Percentiles rank a stretch among this genome's conserved stretches.
These are phyloP conservation scores for Sylvia atricapilla DNA, from an alignment of 2,113 vertebrate species.

Conservation along the genomic window DNA sequence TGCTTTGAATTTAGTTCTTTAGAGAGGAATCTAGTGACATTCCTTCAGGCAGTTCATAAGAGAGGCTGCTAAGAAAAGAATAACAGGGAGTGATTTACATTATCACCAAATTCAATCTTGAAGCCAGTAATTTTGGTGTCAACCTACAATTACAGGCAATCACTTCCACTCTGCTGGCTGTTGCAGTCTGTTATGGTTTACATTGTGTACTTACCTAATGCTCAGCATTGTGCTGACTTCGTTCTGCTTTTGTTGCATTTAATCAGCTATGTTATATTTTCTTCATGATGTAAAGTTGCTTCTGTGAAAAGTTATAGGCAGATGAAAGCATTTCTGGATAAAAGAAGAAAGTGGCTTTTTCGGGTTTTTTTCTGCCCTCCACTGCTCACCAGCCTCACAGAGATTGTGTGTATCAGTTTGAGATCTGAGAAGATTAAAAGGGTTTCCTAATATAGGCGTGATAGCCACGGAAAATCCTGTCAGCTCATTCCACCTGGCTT, in stretches of 20 bases:
- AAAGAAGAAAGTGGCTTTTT: background rate
- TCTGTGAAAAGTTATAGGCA: background rate
- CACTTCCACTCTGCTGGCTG: background rate
- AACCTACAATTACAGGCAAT: slow-evolving; percentile 38
- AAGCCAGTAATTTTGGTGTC: slow-evolving; percentile 55
- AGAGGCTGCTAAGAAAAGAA: slow-evolving; percentile 22
- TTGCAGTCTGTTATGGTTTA: slow-evolving; percentile 7
- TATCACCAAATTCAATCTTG: slow-evolving; percentile 43
- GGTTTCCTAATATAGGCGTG: background rate
- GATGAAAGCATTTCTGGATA: background rate
- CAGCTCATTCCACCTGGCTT: background rate
- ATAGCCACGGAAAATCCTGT: background rate
- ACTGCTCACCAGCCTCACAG: background rate
- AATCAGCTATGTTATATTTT: background rate
- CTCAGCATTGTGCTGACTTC: background rate
- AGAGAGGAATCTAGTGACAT: background rate
- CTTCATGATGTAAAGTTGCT: background rate
- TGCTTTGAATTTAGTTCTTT: background rate
- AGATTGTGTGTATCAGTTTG: background rate
- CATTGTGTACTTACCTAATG: background rate
- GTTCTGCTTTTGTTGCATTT: background rate
- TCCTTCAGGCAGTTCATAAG: slow-evolving; percentile 4
- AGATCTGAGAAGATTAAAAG: background rate
- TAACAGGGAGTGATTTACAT: slow-evolving; percentile 43
- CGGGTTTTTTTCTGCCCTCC: background rate